phyloP scores from a whole-genome alignment of 2,888 invertebrate genomes.

The Zygaena filipendulae region DNA sequence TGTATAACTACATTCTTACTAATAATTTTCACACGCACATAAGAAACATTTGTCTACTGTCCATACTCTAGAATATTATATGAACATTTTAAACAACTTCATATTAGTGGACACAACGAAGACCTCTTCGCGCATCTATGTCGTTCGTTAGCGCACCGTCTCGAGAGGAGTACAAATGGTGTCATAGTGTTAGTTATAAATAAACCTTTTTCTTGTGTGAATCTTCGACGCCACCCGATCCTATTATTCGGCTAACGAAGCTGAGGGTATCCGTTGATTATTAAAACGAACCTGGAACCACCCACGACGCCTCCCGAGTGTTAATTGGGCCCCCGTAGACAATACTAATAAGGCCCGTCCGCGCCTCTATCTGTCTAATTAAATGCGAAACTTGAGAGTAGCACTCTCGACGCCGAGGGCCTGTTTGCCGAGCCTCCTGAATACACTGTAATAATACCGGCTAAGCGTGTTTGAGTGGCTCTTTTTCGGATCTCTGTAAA shows the following conservation, averaged over 20 bases:
- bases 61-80: no score
- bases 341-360: conserved; percentile 69
- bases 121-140: no score
- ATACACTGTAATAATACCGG: conserved; percentile 67
- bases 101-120: no score
- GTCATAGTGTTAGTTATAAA: conserved; percentile 6
- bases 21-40: no score
- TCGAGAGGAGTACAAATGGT: no score
- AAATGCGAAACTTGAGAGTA: conserved; percentile 68
- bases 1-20: no score
- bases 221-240: conserved; percentile 42
- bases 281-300: conserved; percentile 61
- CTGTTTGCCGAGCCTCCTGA: conserved; percentile 62
- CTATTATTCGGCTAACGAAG: conserved; percentile 63
- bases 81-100: no score
- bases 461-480: conserved; percentile 68
- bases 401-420: conserved; percentile 61
- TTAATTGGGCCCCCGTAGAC: conserved; percentile 69
- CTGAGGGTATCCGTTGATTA: conserved; percentile 63
- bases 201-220: conserved; percentile 21
- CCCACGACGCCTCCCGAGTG: conserved; percentile 59
- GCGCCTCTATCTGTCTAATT: conserved; percentile 69
- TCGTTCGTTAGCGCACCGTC: no score
- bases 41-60: no score
- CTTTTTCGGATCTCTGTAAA: conserved; percentile 67